Conservation (phyloP, 2,888 invertebrate species). For the Elysia crispata region DNA sequence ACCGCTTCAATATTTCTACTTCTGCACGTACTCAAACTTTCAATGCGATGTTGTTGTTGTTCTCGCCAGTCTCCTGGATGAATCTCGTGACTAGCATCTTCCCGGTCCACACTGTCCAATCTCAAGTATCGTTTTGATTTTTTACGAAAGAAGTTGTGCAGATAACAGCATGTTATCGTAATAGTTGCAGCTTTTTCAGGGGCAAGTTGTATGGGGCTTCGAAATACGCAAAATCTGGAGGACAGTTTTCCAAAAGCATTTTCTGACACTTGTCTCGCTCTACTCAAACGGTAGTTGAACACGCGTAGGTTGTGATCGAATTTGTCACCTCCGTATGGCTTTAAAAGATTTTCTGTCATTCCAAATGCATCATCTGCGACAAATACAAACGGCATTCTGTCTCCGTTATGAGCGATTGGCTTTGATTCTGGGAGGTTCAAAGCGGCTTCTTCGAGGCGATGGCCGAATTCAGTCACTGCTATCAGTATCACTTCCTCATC, state of each 20-base stretch:
- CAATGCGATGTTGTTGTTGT: neutral
- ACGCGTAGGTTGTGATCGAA: neutral
- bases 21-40: slow-evolving; percentile 6
- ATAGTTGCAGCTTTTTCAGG: slow-evolving; percentile 9
- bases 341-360: no score
- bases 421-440: neutral
- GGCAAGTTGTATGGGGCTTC: slow-evolving; percentile 4
- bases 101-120: slow-evolving; percentile 9
- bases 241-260: slow-evolving; percentile 11
- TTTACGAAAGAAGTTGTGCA: neutral
- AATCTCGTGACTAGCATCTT: slow-evolving; percentile 13
- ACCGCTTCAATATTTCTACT: neutral
- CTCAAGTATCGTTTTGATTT: neutral
- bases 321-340: slow-evolving; percentile 1
- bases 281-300: neutral
- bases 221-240: slow-evolving; percentile 11
- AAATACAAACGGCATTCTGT: slow-evolving; percentile 17
- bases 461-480: slow-evolving; percentile 1
- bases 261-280: slow-evolving; percentile 3
- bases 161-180: no score
- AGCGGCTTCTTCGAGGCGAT: neutral
- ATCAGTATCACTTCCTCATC: neutral
- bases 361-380: slow-evolving; percentile 12
- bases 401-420: neutral
- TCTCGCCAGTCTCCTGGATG: slow-evolving; percentile 15